Conservation (phyloP, 2,888 invertebrate genomes). For the Entomobrya multifasciata region DNA sequence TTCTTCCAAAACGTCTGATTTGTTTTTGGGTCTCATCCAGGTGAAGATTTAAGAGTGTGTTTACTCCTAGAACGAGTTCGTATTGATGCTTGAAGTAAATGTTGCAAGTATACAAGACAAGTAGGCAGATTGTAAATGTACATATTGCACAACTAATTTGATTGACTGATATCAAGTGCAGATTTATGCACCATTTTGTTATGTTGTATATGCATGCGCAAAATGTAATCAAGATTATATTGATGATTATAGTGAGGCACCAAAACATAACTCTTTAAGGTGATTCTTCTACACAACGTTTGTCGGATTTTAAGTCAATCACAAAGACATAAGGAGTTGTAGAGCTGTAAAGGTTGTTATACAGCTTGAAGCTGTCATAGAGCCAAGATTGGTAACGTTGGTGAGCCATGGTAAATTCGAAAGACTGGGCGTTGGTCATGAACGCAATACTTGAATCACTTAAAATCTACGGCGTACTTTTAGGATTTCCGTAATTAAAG, state of each 20-base stretch:
- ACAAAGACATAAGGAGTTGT: neutral
- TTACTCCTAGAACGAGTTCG: conserved; percentile 1
- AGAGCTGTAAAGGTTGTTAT: conserved; percentile 6
- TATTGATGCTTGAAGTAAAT: neutral
- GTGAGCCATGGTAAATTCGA: too few species aligned
- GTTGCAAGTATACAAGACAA: neutral
- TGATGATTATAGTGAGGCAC: conserved; percentile 1
- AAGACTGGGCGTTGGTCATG: too few species aligned
- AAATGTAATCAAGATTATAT: neutral
- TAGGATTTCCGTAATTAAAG: too few species aligned
- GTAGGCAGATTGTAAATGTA: neutral
- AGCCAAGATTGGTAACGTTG: conserved; percentile 17
- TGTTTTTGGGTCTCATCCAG: neutral
- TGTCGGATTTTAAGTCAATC: neutral
- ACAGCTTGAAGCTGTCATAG: conserved; percentile 21
- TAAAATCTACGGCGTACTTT: too few species aligned
- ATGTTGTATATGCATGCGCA: neutral
- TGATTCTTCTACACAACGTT: neutral
- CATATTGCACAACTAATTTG: neutral
- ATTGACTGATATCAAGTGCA: neutral
- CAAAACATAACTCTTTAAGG: conserved; percentile 1
- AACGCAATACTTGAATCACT: too few species aligned
- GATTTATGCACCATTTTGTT: neutral
- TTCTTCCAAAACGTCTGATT: neutral
- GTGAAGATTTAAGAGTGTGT: neutral